A percentile compares a stretch with the other conserved stretches of the same genome.
Conservation (phyloP, 2,113 vertebrate species). For the Dolichotis patagonum region DNA sequence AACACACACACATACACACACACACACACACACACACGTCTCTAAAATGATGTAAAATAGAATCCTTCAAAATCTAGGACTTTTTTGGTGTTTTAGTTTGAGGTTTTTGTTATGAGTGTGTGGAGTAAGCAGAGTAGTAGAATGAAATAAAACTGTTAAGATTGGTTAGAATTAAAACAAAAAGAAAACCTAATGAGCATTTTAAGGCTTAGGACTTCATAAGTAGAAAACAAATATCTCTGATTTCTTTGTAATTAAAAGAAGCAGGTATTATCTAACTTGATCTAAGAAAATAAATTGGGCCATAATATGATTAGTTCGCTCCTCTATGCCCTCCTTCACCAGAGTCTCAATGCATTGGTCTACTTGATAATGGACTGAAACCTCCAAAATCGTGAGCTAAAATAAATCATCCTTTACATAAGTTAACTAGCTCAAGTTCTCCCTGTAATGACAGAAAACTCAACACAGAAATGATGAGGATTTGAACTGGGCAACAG, state of each 20-base stretch:
- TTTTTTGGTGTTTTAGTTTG: not conserved
- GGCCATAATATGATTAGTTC: not conserved
- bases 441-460: not conserved
- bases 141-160: not conserved
- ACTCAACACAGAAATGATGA: not conserved
- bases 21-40: no score
- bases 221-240: not conserved
- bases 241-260: not conserved
- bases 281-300: not conserved
- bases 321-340: not conserved
- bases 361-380: not conserved
- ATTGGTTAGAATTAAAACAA: not conserved
- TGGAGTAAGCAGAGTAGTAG: not conserved
- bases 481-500: not conserved
- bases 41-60: not conserved
- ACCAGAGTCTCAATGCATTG: not conserved
- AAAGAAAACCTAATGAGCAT: not conserved
- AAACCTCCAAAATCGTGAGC: not conserved
- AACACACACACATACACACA: not conserved
- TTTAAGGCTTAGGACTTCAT: not conserved
- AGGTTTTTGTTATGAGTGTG: not conserved
- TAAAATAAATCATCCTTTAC: not conserved
- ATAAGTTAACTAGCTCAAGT: not conserved
- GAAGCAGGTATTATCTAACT: not conserved
- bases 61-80: not conserved